Percentiles rank a stretch among this genome's conserved stretches.
Evolutionary conservation across 2,113 vertebrate genomes (phyloP).

Genomic region (Ondatra zibethicus): DNA sequence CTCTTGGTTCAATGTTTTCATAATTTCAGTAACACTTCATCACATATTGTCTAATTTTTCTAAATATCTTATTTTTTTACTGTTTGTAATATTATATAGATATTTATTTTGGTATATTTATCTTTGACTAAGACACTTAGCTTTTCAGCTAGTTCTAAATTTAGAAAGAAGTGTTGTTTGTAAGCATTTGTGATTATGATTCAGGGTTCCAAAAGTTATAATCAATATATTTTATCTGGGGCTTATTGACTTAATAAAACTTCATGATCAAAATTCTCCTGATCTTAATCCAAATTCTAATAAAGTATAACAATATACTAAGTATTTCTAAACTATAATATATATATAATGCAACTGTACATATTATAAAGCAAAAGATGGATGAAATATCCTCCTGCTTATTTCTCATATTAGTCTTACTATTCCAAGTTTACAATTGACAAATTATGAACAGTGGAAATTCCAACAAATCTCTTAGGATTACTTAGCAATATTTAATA

Average conservation of each 20-base stretch:
- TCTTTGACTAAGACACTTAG: background rate
- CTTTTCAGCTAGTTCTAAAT: background rate
- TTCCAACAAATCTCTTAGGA: conserved; percentile 20
- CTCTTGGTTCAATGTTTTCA: background rate
- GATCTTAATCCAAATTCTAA: background rate
- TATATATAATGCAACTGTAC: no score
- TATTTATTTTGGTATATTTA: background rate
- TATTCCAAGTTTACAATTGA: background rate
- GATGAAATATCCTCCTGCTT: background rate
- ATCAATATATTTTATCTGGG: background rate
- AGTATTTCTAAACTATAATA: background rate
- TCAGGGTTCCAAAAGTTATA: background rate
- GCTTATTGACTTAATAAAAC: background rate
- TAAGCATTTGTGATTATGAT: background rate
- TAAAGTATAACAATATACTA: background rate
- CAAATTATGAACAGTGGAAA: conserved; percentile 11
- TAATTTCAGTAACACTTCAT: background rate
- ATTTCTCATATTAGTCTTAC: background rate
- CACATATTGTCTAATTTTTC: background rate
- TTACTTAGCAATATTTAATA: conserved; percentile 18
- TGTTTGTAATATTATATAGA: background rate
- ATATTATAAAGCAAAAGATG: background rate
- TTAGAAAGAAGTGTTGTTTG: background rate
- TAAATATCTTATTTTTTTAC: background rate
- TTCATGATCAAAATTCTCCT: background rate